Conservation (phyloP, 2,888 invertebrate species). For the Papilio elwesi region DNA sequence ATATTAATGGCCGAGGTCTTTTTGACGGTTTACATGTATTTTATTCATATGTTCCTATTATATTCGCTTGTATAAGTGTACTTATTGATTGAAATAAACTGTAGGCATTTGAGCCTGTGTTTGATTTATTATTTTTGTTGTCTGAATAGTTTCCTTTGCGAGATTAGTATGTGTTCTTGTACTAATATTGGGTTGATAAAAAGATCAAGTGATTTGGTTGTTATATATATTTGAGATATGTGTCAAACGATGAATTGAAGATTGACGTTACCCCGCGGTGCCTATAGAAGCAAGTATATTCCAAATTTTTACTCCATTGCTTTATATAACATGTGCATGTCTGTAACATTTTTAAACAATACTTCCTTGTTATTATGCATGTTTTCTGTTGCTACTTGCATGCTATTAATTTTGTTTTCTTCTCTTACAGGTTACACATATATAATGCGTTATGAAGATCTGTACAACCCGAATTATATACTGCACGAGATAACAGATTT, state of each 20-base stretch:
- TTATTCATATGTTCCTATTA: constrained; percentile 51
- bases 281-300: constrained; percentile 56
- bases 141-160: constrained; percentile 37
- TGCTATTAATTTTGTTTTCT: constrained; percentile 53
- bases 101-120: constrained; percentile 37
- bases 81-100: constrained; percentile 42
- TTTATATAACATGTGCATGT: constrained; percentile 20
- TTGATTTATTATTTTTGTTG: constrained; percentile 36
- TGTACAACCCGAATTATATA: constrained; percentile 87
- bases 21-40: constrained; percentile 4
- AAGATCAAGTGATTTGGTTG: no score
- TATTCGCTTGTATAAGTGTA: constrained; percentile 39
- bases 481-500: constrained; percentile 70
- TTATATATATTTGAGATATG: no score
- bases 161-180: constrained; percentile 32
- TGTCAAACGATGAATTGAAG: neutral
- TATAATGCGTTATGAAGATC: constrained; percentile 86
- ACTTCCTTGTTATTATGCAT: constrained; percentile 36
- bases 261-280: neutral
- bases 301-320: constrained; percentile 49
- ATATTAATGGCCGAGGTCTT: neutral
- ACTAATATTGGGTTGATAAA: neutral
- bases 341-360: constrained; percentile 3
- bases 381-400: constrained; percentile 42
- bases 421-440: constrained; percentile 63